Evolutionary conservation across 2,888 invertebrate species (phyloP).

Genomic region (Pachycephus smyrnensis): DNA sequence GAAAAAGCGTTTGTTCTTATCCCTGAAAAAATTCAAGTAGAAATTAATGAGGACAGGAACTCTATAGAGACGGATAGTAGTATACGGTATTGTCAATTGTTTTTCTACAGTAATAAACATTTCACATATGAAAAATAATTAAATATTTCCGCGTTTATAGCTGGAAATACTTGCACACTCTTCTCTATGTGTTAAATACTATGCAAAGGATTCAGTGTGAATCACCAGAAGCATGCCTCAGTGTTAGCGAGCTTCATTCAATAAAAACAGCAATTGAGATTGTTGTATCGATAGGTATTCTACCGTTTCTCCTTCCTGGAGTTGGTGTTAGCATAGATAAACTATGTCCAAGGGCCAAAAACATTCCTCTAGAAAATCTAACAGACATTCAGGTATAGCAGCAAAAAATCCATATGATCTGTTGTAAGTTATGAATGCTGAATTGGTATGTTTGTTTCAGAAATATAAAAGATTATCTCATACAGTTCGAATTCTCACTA

Average conservation of each 20-base stretch:
- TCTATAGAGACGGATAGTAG: slow-evolving; percentile 49
- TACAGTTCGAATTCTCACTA: slow-evolving; percentile 71
- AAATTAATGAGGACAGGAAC: slow-evolving; percentile 58
- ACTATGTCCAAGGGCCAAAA: slow-evolving; percentile 64
- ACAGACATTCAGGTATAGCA: slow-evolving; percentile 68
- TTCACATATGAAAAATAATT: neutral
- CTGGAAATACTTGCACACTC: slow-evolving; percentile 42
- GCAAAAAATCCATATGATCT: slow-evolving; percentile 62
- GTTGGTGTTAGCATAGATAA: slow-evolving; percentile 71
- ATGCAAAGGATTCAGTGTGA: slow-evolving; percentile 33
- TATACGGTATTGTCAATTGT: slow-evolving; percentile 18
- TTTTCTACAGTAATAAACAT: slow-evolving; percentile 1
- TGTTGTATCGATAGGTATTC: slow-evolving; percentile 75
- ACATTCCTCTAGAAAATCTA: slow-evolving; percentile 61
- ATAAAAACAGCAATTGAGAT: slow-evolving; percentile 74
- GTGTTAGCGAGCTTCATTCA: slow-evolving; percentile 76
- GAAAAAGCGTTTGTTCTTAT: slow-evolving; percentile 56
- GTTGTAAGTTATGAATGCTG: neutral
- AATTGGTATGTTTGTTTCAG: slow-evolving; percentile 51
- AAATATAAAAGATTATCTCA: slow-evolving; percentile 71
- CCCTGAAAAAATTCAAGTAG: slow-evolving; percentile 64
- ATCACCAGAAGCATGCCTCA: slow-evolving; percentile 66
- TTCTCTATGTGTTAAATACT: slow-evolving; percentile 39
- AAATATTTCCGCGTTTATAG: slow-evolving; percentile 33
- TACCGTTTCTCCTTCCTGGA: slow-evolving; percentile 75